Evolutionary conservation across 2,113 vertebrate genomes (phyloP), one percentile per base, ranked within the genome.

Genomic region (Amazona guildingii): DNA sequence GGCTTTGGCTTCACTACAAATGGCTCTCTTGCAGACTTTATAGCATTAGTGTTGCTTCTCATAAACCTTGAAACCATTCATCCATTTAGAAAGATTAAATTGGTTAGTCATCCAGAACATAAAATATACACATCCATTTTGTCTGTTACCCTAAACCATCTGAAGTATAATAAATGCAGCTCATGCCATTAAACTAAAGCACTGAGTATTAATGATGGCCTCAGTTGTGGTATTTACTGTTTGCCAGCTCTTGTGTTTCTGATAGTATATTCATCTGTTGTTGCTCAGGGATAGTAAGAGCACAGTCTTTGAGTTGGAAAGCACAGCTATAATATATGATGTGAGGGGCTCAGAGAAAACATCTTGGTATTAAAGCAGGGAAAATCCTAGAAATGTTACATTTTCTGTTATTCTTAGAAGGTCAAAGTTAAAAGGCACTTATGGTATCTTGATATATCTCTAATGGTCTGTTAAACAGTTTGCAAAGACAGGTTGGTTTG

Each of bases 31-130:
- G 83, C 91, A 96, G 94, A 82, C 93, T 97, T 97, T 90, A 86
- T 92, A 95, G 95, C 91, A 96, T 96, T 97, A 96, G 49, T 95
- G 94, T 95, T 95, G 92, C 88, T 91, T 91, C 96, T 89, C 83
- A 94, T 97, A 96, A 97, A 96, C 93, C 95, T 87, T 88, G 94
- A 95, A 96, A 94, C 90, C 95, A 85, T 92, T 96, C 95, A 96
- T 94, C 95, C 96, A 93, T 94, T 96, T 96, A 86, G 91, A 93
- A 95, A 94, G 95, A 96, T 94, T 93, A 95, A 97, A 96, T 92
- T 69, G 95, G 90, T 95, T 86, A 97, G 97, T 97, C 95, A 96
- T 94, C 95, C 94, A 96, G 95, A 97, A 90, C 72, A 74, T 83
- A 95, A 93, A 96, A 96, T 10, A 93, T 73, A 94, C 91, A 88